Evolutionary conservation across 2,797 vertebrate genomes (phyloP), one percentile per base, ranked within the genome.

Genomic region (Coendou prehensilis): DNA sequence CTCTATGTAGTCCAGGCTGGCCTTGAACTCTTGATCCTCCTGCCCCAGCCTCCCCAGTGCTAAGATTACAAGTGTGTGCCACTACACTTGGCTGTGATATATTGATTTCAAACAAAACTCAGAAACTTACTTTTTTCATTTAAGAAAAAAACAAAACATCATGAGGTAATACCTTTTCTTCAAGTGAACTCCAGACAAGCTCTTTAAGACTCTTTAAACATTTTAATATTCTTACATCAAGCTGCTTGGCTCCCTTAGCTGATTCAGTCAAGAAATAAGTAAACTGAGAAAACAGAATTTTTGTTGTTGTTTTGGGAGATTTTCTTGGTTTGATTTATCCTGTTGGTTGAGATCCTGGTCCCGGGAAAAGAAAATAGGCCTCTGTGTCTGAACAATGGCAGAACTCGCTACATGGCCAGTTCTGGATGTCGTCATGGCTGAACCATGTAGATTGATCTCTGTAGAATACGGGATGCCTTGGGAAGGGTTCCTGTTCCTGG

Each of bases 51-150:
- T 37, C 67, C n/a, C 67, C 37, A 69, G 17, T 20, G 64, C 64
- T 67, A 64, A 64, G 63, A 64, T 64, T 33, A 67, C 14, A n/a
- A 6, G 6, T n/a, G 6, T 69, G 64, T 69, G 64, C 64, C 64
- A 69, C 64, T 33, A n/a, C 30, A 33, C 33, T 22, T 37, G 67
- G 20, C 33, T 88, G 50, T 23, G 9, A 28, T 26, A 56, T 26
- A 15, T 79, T 91, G 15, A 76, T 59, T 85, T 94, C 41, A 95
- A 89, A 54, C 5, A 75, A 79, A 79, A n/a, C 30, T 57, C 41
- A 54, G 9, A 67, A 95, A 81, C 59, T 17, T 30, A 45, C 83
- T 87, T 86, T 84, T 83, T 96, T 91, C 23, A 89, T 61, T 11
- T 57, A 81, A 37, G 26, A 52, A 5, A 57, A 71, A 50, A 33